Evolutionary conservation across 2,797 vertebrate genomes (phyloP).

Genomic region (Lagorchestes hirsutus): DNA sequence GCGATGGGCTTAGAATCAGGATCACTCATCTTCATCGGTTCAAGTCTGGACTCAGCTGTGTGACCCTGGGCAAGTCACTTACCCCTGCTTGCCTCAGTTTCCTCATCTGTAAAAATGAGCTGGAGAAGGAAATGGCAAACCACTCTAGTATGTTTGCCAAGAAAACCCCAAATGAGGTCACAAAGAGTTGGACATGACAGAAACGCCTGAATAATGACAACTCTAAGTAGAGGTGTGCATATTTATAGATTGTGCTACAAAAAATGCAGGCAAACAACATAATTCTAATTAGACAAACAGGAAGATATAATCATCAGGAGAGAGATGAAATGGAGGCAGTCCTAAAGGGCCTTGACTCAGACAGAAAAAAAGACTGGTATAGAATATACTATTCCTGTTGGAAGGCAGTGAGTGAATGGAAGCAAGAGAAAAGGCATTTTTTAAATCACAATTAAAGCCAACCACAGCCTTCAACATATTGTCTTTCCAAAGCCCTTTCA

Average conservation of each 20-base stretch:
- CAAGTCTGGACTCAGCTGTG: constrained; percentile 34
- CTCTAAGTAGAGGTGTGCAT: neutral
- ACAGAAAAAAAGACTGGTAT: neutral
- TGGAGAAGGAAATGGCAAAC: neutral
- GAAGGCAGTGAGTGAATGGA: neutral
- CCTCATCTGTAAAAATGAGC: constrained; percentile 37
- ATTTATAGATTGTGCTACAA: neutral
- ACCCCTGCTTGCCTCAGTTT: constrained; percentile 31
- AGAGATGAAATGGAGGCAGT: neutral
- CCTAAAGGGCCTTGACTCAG: neutral
- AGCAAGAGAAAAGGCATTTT: neutral
- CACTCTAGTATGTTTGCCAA: neutral
- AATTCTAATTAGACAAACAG: neutral
- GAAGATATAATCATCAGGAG: neutral
- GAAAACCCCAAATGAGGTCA: neutral
- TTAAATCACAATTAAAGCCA: neutral
- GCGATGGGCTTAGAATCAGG: constrained; percentile 38
- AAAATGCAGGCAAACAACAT: neutral
- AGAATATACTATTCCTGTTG: neutral
- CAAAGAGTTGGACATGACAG: neutral
- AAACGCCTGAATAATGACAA: neutral
- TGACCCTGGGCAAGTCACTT: constrained; percentile 1
- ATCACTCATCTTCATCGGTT: constrained; percentile 4
- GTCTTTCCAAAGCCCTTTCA: neutral
- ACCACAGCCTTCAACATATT: neutral